phyloP scores from a whole-genome alignment of 2,888 invertebrate species.

The Arrhopalites spinosus region DNA sequence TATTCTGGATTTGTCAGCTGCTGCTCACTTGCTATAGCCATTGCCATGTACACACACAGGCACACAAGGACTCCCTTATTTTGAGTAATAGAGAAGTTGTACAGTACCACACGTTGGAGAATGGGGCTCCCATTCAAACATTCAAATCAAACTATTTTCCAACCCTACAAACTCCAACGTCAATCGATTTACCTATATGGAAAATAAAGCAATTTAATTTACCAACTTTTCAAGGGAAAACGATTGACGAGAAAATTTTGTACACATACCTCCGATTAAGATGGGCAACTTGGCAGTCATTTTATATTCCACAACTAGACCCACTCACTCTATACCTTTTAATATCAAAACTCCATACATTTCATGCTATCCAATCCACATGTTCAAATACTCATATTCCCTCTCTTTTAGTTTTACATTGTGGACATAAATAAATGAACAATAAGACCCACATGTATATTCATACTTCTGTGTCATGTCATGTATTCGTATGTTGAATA shows the following conservation, averaged over 20 bases:
- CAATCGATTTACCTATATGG: conserved; percentile 22
- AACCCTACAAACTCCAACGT: not conserved
- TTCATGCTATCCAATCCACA: not conserved
- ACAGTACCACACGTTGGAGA: too few relatives aligned
- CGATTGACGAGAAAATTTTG: too few relatives aligned
- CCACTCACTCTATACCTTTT: not conserved
- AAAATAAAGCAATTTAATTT: conserved; percentile 15
- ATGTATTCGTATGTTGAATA: too few relatives aligned
- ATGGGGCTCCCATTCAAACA: too few relatives aligned
- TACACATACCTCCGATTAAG: too few relatives aligned
- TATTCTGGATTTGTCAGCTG: too few relatives aligned
- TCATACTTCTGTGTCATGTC: not conserved
- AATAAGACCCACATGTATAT: not conserved
- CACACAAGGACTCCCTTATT: too few relatives aligned
- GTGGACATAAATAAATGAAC: not conserved
- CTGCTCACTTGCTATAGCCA: too few relatives aligned
- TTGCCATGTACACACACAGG: too few relatives aligned
- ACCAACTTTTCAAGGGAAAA: not conserved
- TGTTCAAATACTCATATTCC: not conserved
- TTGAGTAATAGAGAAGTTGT: too few relatives aligned
- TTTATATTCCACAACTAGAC: too few relatives aligned
- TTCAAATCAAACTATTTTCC: not conserved
- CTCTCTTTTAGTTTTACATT: not conserved
- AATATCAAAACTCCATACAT: not conserved
- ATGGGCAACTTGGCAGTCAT: too few relatives aligned